These are phyloP conservation scores for Mallateleia sp. DNA, from an alignment of 2,888 invertebrate species.

Conservation along the genomic window DNA sequence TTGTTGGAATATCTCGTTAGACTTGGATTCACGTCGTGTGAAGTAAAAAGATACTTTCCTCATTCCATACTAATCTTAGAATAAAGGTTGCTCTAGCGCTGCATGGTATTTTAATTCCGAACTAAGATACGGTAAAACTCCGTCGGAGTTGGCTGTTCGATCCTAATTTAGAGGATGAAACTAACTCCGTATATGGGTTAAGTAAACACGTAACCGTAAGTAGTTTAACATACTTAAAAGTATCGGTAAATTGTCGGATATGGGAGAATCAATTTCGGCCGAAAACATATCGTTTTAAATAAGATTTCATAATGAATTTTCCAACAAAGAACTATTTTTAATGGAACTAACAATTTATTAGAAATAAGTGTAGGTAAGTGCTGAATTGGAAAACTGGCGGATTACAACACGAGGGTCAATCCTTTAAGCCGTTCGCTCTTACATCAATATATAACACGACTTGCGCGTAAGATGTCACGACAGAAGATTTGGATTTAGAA, in stretches of 20 bases:
- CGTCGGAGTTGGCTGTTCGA: slow-evolving; percentile 45
- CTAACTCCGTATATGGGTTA: slow-evolving; percentile 56
- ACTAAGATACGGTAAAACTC: slow-evolving; percentile 60
- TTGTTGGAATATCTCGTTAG: slow-evolving; percentile 60
- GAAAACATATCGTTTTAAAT: neutral
- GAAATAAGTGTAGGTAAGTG: slow-evolving; percentile 37
- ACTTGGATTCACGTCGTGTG: slow-evolving; percentile 38
- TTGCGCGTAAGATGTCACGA: slow-evolving; percentile 24
- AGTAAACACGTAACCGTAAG: slow-evolving; percentile 55
- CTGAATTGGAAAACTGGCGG: slow-evolving; percentile 54
- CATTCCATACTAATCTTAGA: slow-evolving; percentile 35
- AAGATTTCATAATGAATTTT: too few relatives aligned
- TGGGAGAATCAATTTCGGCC: slow-evolving; percentile 2
- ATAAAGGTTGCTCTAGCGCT: slow-evolving; percentile 51
- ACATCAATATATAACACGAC: slow-evolving; percentile 53
- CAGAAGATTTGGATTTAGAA: slow-evolving; percentile 48
- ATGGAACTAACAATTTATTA: too few relatives aligned
- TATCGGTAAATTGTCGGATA: slow-evolving; percentile 24
- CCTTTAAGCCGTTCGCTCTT: slow-evolving; percentile 62
- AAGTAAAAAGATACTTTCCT: slow-evolving; percentile 45
- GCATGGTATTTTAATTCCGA: slow-evolving; percentile 61
- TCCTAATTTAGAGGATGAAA: slow-evolving; percentile 61
- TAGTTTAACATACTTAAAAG: slow-evolving; percentile 44
- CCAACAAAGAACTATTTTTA: too few relatives aligned
- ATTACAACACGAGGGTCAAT: slow-evolving; percentile 66